Conservation (phyloP, 2,797 vertebrate species). For the Leptoclinus maculatus region DNA sequence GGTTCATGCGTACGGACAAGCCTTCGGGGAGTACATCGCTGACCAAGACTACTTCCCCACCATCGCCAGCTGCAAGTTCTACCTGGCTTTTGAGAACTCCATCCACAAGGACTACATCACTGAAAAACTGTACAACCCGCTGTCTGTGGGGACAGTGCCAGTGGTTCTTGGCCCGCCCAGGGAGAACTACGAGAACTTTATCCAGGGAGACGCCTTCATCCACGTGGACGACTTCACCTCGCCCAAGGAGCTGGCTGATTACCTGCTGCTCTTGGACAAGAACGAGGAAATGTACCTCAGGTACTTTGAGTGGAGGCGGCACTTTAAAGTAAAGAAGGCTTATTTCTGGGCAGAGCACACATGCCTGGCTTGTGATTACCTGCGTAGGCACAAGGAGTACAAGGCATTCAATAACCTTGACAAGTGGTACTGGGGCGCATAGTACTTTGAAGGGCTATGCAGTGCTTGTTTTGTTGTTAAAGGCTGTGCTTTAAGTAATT, state of each 20-base stretch:
- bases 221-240: constrained; percentile 97
- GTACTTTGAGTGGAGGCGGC: constrained; percentile 96
- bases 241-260: constrained; percentile 94
- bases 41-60: constrained; percentile 95
- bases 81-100: constrained; percentile 98
- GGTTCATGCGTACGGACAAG: constrained; percentile 95
- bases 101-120: constrained; percentile 99
- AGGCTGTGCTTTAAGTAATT: constrained; percentile 64
- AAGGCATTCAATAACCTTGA: constrained; percentile 94
- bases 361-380: constrained; percentile 94
- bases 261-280: constrained; percentile 95
- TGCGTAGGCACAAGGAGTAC: constrained; percentile 95
- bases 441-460: constrained; percentile 49
- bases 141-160: constrained; percentile 94
- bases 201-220: constrained; percentile 96
- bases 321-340: constrained; percentile 94
- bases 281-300: constrained; percentile 94
- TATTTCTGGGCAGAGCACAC: constrained; percentile 98
- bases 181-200: constrained; percentile 97
- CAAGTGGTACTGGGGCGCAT: constrained; percentile 98
- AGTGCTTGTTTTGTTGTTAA: constrained; percentile 53
- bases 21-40: constrained; percentile 93
- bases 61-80: constrained; percentile 96
- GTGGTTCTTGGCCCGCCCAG: constrained; percentile 93
- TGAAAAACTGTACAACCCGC: constrained; percentile 97